Conservation (phyloP, 2,888 invertebrate species). For the Dryobotodes eremita region DNA sequence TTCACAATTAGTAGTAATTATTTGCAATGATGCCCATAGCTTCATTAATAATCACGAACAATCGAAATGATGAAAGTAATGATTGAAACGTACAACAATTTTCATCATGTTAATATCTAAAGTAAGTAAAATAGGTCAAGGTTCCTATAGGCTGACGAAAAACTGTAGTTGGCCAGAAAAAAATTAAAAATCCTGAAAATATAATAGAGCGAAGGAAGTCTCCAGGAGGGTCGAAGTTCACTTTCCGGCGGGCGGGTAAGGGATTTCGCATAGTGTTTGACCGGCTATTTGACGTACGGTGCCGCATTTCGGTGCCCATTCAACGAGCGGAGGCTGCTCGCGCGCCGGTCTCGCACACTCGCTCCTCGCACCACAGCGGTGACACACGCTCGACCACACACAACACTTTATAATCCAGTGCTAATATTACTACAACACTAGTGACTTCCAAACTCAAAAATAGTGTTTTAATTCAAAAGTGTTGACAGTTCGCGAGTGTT, state of each 20-base stretch:
- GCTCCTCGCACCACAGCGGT: constrained; percentile 82
- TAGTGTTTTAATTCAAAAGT: constrained; percentile 70
- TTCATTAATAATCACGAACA: constrained; percentile 10
- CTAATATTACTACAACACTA: constrained; percentile 72
- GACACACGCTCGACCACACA: constrained; percentile 80
- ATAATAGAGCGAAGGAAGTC: constrained; percentile 73
- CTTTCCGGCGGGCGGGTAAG: constrained; percentile 85
- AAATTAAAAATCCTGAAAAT: background rate
- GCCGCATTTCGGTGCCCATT: constrained; percentile 90
- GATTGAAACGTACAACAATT: constrained; percentile 1
- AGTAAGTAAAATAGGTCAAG: background rate
- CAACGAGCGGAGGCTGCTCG: constrained; percentile 89
- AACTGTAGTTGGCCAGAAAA: background rate
- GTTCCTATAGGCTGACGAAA: background rate
- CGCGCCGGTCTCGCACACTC: constrained; percentile 87
- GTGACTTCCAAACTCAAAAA: constrained; percentile 74
- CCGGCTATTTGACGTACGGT: constrained; percentile 90
- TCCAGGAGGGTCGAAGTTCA: constrained; percentile 82
- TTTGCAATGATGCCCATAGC: constrained; percentile 26
- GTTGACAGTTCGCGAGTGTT: constrained; percentile 73
- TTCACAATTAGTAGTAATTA: constrained; percentile 51
- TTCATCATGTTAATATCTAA: background rate
- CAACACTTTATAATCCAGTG: constrained; percentile 74
- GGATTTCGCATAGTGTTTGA: constrained; percentile 90
- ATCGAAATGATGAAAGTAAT: constrained; percentile 31